A percentile compares a stretch with the other conserved stretches of the same genome.
Evolutionary conservation across 1,140 invertebrate species (phyloP).

Genomic region (Bilobella aurantiaca): DNA sequence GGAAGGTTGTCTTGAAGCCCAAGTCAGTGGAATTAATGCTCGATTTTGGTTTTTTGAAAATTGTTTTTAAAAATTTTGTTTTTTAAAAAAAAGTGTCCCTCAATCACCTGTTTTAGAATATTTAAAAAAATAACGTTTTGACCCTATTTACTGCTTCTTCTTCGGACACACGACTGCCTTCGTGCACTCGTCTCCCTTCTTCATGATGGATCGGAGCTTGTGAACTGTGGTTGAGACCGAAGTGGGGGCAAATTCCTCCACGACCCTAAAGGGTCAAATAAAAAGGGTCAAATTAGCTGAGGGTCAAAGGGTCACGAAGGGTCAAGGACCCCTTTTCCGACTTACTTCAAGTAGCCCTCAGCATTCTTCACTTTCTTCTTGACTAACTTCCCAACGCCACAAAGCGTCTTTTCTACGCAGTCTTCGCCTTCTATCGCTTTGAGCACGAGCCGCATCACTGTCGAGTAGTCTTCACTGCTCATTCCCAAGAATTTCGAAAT

Average conservation of each 20-base stretch:
- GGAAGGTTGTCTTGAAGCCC: background rate
- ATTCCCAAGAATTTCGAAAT: conserved; percentile 29
- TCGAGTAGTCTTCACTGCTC: conserved; percentile 32
- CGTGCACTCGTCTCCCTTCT: conserved; percentile 34
- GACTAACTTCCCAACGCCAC: conserved; percentile 34
- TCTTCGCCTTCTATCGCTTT: conserved; percentile 35
- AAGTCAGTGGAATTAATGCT: no score
- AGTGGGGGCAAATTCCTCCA: conserved; percentile 34
- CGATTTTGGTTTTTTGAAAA: background rate
- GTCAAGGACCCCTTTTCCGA: background rate
- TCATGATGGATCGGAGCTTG: conserved; percentile 33
- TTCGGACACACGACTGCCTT: conserved; percentile 28
- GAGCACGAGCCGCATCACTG: conserved; percentile 32
- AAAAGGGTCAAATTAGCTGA: no score
- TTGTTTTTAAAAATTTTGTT: background rate
- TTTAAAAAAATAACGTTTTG: background rate
- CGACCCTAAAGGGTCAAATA: conserved; percentile 20
- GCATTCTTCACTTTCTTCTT: conserved; percentile 35
- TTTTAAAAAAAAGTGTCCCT: conserved; percentile 3
- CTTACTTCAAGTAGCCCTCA: conserved; percentile 35
- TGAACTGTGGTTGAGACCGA: conserved; percentile 32
- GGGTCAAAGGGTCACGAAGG: no score
- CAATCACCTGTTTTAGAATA: background rate
- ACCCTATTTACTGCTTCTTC: conserved; percentile 22
- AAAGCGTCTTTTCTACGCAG: conserved; percentile 34